Percentiles rank a stretch among this genome's conserved stretches.
These are phyloP conservation scores for Malurus leucopterus DNA, from an alignment of 2,797 vertebrate species.

Conservation along the genomic window DNA sequence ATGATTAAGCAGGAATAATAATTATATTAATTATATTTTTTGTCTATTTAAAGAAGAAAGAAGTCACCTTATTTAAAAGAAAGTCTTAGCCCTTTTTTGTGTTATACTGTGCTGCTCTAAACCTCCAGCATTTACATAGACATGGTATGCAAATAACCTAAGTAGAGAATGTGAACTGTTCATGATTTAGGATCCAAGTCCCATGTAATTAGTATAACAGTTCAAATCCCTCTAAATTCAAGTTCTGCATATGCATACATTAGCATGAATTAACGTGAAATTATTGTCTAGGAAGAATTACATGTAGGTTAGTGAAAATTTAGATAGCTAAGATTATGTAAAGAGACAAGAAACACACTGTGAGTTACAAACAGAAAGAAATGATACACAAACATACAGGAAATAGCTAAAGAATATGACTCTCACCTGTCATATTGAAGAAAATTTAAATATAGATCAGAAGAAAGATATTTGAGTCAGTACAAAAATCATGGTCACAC, in stretches of 20 bases:
- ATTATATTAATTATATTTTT: neutral
- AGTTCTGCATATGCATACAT: slow-evolving; percentile 43
- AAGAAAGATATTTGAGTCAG: neutral
- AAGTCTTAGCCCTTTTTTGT: neutral
- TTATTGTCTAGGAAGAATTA: neutral
- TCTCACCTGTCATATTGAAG: neutral
- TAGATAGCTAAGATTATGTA: neutral
- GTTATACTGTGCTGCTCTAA: neutral
- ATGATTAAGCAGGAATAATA: neutral
- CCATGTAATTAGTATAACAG: slow-evolving; percentile 40
- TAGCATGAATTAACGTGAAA: slow-evolving; percentile 29
- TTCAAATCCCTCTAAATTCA: slow-evolving; percentile 44
- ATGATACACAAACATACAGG: neutral
- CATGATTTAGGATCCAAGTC: slow-evolving; percentile 18
- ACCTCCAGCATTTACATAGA: slow-evolving; percentile 6
- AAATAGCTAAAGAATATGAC: neutral
- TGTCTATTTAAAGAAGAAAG: slow-evolving; percentile 1
- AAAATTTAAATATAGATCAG: neutral
- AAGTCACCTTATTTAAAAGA: neutral
- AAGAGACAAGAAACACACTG: neutral
- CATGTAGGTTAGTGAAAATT: neutral
- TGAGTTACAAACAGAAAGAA: neutral
- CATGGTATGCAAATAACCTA: slow-evolving; percentile 11
- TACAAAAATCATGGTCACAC: neutral
- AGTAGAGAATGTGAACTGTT: slow-evolving; percentile 12